Evolutionary conservation across 2,888 invertebrate genomes (phyloP).

Genomic region (Drosophila siamana): DNA sequence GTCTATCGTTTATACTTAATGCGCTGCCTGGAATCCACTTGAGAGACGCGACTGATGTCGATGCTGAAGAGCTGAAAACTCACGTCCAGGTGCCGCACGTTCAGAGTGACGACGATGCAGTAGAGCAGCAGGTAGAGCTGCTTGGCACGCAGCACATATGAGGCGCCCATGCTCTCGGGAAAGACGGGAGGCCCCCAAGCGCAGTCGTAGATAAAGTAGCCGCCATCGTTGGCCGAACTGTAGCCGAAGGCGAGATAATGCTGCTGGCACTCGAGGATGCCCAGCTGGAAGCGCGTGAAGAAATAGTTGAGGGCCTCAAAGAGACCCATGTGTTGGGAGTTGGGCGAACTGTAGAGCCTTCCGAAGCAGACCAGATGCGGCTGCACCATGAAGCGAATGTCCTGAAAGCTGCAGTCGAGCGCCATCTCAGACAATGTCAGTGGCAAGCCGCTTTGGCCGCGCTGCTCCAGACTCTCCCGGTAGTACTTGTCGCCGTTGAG

Average conservation of each 20-base stretch:
- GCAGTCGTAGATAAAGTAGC: constrained; percentile 89
- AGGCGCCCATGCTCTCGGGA: constrained; percentile 86
- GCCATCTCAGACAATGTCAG: constrained; percentile 87
- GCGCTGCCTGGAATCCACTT: too few species aligned
- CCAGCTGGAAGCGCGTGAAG: constrained; percentile 86
- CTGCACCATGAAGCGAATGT: constrained; percentile 87
- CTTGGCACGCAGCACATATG: constrained; percentile 88
- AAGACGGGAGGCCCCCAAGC: constrained; percentile 87
- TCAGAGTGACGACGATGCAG: constrained; percentile 87
- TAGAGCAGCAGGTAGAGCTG: constrained; percentile 88
- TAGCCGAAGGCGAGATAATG: constrained; percentile 87
- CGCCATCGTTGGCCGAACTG: constrained; percentile 77
- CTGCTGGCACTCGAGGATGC: constrained; percentile 86
- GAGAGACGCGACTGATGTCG: constrained; percentile 46
- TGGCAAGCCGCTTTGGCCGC: constrained; percentile 86
- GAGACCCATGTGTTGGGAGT: constrained; percentile 87
- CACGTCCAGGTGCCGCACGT: constrained; percentile 86
- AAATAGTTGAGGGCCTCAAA: constrained; percentile 88
- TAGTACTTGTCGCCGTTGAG: constrained; percentile 87
- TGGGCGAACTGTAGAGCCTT: constrained; percentile 86
- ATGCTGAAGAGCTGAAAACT: constrained; percentile 86
- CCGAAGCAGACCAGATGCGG: constrained; percentile 87
- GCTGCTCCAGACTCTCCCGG: constrained; percentile 85
- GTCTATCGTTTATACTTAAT: too few species aligned
- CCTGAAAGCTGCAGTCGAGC: constrained; percentile 86